phyloP scores from a whole-genome alignment of 1,140 invertebrate species.

The Mesaphorura yosii region DNA sequence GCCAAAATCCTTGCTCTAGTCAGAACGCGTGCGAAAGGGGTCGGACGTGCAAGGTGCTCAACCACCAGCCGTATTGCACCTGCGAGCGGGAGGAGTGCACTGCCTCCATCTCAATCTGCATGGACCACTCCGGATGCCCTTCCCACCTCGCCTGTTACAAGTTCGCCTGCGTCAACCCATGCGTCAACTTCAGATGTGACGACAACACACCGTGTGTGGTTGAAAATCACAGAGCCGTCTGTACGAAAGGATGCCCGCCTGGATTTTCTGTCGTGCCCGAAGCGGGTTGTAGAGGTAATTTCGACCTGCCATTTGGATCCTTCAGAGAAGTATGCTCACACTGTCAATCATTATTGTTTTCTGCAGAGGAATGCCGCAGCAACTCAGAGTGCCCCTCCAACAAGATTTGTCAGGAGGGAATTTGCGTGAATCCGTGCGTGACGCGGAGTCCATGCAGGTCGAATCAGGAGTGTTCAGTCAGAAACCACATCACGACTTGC shows the following conservation, averaged over 20 bases:
- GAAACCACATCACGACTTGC: no score
- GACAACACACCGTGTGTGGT: slow-evolving; percentile 30
- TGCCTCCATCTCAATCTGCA: slow-evolving; percentile 71
- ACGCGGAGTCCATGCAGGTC: not conserved
- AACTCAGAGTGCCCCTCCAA: not conserved
- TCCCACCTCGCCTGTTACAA: slow-evolving; percentile 68
- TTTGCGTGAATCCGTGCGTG: not conserved
- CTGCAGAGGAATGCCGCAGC: not conserved
- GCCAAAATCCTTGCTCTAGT: slow-evolving; percentile 67
- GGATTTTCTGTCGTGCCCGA: not conserved
- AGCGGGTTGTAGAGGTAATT: no score
- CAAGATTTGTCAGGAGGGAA: not conserved
- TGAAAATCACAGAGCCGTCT: slow-evolving; percentile 35
- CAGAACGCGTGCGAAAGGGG: slow-evolving; percentile 56
- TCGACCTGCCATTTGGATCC: no score
- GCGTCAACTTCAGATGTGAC: slow-evolving; percentile 39
- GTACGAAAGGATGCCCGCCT: slow-evolving; percentile 43
- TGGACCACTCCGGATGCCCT: slow-evolving; percentile 76
- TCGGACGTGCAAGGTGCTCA: slow-evolving; percentile 71
- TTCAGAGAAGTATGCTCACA: no score
- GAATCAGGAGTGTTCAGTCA: not conserved
- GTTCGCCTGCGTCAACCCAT: slow-evolving; percentile 79
- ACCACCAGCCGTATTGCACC: slow-evolving; percentile 71
- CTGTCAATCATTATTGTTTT: no score
- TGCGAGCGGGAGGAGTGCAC: slow-evolving; percentile 69